phyloP scores from a whole-genome alignment of 2,888 invertebrate genomes.

The Gasteruption jaculator region DNA sequence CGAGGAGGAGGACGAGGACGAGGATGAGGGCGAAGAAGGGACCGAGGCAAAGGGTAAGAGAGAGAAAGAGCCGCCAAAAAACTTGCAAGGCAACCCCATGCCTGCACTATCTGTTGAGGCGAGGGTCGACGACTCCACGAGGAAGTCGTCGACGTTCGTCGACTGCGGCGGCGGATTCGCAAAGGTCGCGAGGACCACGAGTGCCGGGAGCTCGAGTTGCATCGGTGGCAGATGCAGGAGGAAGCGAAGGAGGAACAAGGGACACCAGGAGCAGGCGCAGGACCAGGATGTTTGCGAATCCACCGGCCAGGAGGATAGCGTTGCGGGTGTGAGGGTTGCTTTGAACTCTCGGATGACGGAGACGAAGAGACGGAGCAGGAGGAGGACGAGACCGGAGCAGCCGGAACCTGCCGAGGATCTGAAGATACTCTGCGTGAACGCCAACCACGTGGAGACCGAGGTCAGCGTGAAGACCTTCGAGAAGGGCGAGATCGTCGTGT shows the following conservation, averaged over 20 bases:
- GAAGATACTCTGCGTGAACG: conserved; percentile 25
- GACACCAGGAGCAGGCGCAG: conserved; percentile 11
- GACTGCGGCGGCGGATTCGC: conserved; percentile 44
- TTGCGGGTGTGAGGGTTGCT: conserved; percentile 51
- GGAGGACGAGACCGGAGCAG: conserved; percentile 18
- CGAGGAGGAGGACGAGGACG: conserved; percentile 22
- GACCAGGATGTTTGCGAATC: conserved; percentile 41
- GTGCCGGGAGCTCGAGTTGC: conserved; percentile 23
- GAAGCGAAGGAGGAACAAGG: conserved; percentile 21
- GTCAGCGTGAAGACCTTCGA: conserved; percentile 41
- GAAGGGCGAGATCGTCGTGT: conserved; percentile 45
- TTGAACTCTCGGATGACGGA: conserved; percentile 44
- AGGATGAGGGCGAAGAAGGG: conserved; percentile 28
- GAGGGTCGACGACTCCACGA: conserved; percentile 33
- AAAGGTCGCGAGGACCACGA: conserved; percentile 27
- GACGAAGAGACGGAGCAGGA: conserved; percentile 26
- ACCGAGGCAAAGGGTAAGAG: conserved; percentile 22
- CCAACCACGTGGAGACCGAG: conserved; percentile 24
- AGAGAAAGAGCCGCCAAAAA: conserved; percentile 50
- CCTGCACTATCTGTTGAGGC: conserved; percentile 55
- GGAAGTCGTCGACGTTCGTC: conserved; percentile 35
- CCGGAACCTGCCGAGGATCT: conserved; percentile 25
- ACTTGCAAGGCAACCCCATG: conserved; percentile 57
- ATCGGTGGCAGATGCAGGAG: conserved; percentile 27
- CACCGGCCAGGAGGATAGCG: conserved; percentile 45